Conservation (phyloP, 2,113 vertebrate species). For the Glareola pratincola region DNA sequence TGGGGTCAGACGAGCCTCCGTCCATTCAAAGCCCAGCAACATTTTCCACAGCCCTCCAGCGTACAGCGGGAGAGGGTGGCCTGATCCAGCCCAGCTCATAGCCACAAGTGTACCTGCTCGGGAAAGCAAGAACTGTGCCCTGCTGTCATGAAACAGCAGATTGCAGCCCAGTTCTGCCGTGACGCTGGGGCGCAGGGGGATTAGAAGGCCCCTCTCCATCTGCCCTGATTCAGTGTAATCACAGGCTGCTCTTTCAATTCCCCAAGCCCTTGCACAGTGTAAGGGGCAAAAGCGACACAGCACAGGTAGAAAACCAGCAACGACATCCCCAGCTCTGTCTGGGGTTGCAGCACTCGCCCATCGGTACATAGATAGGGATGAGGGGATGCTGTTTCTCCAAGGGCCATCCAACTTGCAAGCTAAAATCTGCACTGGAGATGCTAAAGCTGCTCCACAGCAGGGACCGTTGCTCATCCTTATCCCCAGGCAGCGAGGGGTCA, state of each 20-base stretch:
- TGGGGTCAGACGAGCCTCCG: not conserved
- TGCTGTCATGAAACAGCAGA: not conserved
- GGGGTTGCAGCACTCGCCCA: not conserved
- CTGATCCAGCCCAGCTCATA: not conserved
- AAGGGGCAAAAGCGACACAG: not conserved
- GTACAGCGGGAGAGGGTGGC: not conserved
- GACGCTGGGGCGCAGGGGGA: not conserved
- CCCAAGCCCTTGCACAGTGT: not conserved
- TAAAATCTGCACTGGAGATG: not conserved
- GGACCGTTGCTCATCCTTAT: not conserved
- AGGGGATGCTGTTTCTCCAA: not conserved
- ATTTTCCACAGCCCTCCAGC: not conserved
- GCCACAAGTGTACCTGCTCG: not conserved
- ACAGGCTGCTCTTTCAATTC: not conserved
- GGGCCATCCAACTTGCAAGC: not conserved
- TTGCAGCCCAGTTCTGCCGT: not conserved
- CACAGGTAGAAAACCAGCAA: not conserved
- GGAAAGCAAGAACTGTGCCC: not conserved
- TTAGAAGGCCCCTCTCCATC: not conserved
- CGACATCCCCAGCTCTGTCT: rapidly evolving
- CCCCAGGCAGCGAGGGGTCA: rapidly evolving
- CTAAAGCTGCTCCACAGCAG: not conserved
- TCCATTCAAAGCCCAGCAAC: not conserved
- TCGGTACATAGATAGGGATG: rapidly evolving
- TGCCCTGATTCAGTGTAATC: not conserved